Conservation (phyloP, 2,888 invertebrate species). For the Flabesymbios commensalis region DNA sequence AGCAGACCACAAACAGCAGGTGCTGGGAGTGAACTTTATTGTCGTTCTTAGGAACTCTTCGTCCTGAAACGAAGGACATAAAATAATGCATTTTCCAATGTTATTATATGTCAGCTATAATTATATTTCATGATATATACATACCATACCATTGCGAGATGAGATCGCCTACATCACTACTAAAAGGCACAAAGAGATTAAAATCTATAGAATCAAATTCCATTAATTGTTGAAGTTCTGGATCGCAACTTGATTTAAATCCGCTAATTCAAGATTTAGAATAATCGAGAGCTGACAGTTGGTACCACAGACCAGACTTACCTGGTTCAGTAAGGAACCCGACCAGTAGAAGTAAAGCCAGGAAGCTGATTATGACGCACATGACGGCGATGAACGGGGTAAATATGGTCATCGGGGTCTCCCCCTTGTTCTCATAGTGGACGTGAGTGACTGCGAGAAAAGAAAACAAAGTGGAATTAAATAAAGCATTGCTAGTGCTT, state of each 20-base stretch:
- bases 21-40: constrained; percentile 46
- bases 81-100: no score
- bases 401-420: constrained; percentile 31
- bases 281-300: no score
- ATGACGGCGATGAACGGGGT: constrained; percentile 34
- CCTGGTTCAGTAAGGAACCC: constrained; percentile 38
- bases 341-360: constrained; percentile 30
- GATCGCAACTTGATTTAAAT: no score
- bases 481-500: no score
- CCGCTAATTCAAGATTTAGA: no score
- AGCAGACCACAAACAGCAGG: constrained; percentile 49
- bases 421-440: constrained; percentile 22
- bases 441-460: constrained; percentile 21
- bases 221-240: no score
- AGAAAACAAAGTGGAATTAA: not conserved
- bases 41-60: constrained; percentile 13
- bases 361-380: constrained; percentile 30
- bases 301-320: no score
- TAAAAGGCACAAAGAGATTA: no score
- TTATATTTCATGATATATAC: constrained; percentile 6
- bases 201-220: no score
- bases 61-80: constrained; percentile 9
- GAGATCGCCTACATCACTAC: not conserved
- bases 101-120: no score
- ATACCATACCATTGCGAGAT: not conserved